Percentiles rank a stretch among this genome's conserved stretches.
Evolutionary conservation across 2,113 vertebrate species (phyloP).

Genomic region (Eurystomus gularis): DNA sequence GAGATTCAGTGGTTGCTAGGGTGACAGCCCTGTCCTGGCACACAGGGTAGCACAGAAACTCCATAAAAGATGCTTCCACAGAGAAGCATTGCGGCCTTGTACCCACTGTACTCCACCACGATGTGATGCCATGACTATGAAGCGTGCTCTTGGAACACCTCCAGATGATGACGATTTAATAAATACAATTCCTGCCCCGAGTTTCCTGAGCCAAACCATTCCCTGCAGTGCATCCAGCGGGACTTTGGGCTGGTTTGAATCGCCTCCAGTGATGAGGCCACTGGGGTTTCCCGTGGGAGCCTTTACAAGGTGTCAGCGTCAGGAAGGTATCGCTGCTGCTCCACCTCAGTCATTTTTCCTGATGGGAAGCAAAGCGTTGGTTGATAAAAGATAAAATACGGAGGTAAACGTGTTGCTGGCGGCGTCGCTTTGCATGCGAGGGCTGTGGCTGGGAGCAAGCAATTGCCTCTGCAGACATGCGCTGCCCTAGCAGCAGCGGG

Average conservation of each 20-base stretch:
- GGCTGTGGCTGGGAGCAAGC: neutral
- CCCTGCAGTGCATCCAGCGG: neutral
- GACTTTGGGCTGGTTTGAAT: slow-evolving; percentile 1
- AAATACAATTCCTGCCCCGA: neutral
- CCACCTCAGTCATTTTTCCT: slow-evolving; percentile 17
- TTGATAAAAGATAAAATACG: slow-evolving; percentile 19
- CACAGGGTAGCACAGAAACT: neutral
- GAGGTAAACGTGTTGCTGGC: neutral
- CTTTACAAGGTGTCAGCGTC: slow-evolving; percentile 13
- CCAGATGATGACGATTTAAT: neutral
- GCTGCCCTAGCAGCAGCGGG: slow-evolving; percentile 21
- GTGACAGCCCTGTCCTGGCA: neutral
- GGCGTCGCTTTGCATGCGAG: neutral
- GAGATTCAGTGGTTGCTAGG: neutral
- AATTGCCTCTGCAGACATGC: neutral
- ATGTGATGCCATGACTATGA: neutral
- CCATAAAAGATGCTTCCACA: fast-evolving
- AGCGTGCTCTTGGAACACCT: neutral
- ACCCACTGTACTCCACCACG: neutral
- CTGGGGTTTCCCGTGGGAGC: neutral
- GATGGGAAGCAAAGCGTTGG: neutral
- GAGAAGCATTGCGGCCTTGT: neutral
- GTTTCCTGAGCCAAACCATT: neutral
- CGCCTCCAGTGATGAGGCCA: neutral
- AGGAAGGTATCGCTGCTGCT: slow-evolving; percentile 4